Evolutionary conservation across 2,888 invertebrate genomes (phyloP).

Genomic region (Dicyrtomina minuta): DNA sequence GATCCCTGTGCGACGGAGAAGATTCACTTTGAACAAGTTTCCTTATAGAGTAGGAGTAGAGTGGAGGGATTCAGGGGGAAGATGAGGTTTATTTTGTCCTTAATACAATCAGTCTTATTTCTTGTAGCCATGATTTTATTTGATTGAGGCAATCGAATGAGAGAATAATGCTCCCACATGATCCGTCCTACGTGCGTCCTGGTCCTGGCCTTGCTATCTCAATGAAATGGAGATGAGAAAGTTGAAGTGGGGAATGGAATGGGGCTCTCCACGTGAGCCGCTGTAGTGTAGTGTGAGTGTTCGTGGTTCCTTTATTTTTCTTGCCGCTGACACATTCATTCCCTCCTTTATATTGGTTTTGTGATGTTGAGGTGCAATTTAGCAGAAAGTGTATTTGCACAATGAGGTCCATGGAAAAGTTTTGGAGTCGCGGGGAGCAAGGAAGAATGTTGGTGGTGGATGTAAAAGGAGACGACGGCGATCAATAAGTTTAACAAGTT

Average conservation of each 20-base stretch:
- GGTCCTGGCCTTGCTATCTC: no score
- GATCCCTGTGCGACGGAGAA: neutral
- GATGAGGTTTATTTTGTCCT: neutral
- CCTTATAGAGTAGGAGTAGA: neutral
- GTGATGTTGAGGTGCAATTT: slow-evolving; percentile 11
- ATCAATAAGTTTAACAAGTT: slow-evolving; percentile 30
- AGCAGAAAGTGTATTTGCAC: slow-evolving; percentile 26
- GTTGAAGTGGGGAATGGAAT: no score
- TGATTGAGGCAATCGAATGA: slow-evolving; percentile 18
- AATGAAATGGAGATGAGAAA: no score
- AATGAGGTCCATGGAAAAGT: neutral
- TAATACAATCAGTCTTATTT: neutral
- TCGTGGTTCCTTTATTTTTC: no score
- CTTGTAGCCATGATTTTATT: slow-evolving; percentile 20
- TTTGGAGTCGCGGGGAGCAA: neutral
- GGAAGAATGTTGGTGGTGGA: slow-evolving; percentile 5
- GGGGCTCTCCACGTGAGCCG: no score
- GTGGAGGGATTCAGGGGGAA: neutral
- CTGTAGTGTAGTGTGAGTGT: no score
- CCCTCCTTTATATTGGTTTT: neutral
- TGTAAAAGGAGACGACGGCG: slow-evolving; percentile 7
- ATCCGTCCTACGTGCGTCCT: no score
- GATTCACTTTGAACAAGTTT: neutral
- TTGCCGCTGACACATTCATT: neutral
- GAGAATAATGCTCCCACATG: neutral